A percentile compares a stretch with the other conserved stretches of the same genome.
Conservation (phyloP, 2,888 invertebrate species). For the Xestobium rufovillosum region DNA sequence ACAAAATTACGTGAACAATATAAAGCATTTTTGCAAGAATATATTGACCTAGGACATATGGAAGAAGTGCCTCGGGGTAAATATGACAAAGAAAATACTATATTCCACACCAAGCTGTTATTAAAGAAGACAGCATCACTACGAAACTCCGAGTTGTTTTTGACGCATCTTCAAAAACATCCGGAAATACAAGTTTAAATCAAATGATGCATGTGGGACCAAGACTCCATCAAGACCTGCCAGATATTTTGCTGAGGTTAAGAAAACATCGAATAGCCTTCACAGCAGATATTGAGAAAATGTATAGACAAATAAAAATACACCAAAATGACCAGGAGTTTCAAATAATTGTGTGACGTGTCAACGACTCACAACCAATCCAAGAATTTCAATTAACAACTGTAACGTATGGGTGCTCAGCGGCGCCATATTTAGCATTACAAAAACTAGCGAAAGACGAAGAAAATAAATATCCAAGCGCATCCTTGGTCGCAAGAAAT, state of each 20-base stretch:
- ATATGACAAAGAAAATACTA: slow-evolving; percentile 13
- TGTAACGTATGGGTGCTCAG: slow-evolving; percentile 23
- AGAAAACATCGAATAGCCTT: slow-evolving; percentile 21
- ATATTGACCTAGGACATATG: slow-evolving; percentile 18
- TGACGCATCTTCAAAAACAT: slow-evolving; percentile 20
- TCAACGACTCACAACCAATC: slow-evolving; percentile 11
- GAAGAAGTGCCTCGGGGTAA: slow-evolving; percentile 2
- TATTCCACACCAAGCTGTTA: slow-evolving; percentile 21
- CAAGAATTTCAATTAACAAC: slow-evolving; percentile 18
- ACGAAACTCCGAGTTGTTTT: slow-evolving; percentile 20
- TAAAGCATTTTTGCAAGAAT: slow-evolving; percentile 17
- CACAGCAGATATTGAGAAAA: slow-evolving; percentile 25
- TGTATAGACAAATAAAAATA: slow-evolving; percentile 26
- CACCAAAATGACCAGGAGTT: slow-evolving; percentile 22
- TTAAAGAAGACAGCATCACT: slow-evolving; percentile 12
- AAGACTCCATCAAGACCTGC: slow-evolving; percentile 21
- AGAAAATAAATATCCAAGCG: slow-evolving; percentile 15
- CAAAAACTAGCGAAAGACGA: slow-evolving; percentile 20
- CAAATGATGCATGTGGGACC: slow-evolving; percentile 18
- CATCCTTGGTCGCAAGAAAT: slow-evolving; percentile 13
- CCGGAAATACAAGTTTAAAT: slow-evolving; percentile 14
- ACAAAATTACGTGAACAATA: slow-evolving; percentile 20
- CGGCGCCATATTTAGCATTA: slow-evolving; percentile 21
- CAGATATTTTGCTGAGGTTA: slow-evolving; percentile 24
- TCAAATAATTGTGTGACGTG: slow-evolving; percentile 23